phyloP scores from a whole-genome alignment of 2,888 invertebrate species.

The Diaprepes abbreviatus region DNA sequence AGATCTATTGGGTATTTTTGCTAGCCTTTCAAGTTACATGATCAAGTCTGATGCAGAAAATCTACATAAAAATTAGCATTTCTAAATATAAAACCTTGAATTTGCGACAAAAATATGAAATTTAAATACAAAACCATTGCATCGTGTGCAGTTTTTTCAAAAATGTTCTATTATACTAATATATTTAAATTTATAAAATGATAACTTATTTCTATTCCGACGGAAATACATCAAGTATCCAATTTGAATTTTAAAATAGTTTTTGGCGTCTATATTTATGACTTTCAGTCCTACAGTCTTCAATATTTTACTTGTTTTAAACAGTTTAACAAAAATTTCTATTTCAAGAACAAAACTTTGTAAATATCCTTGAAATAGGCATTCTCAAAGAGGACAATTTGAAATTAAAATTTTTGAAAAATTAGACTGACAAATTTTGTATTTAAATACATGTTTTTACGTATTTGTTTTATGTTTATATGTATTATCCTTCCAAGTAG shows the following conservation, averaged over 20 bases:
- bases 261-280: slow-evolving; percentile 7
- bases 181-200: slow-evolving; percentile 9
- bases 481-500: no score
- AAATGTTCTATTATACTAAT: slow-evolving; percentile 6
- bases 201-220: slow-evolving; percentile 25
- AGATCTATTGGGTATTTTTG: no score
- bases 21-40: background rate
- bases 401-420: slow-evolving; percentile 6
- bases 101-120: background rate
- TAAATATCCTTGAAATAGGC: background rate
- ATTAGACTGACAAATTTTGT: background rate
- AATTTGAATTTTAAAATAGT: slow-evolving; percentile 38
- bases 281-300: background rate
- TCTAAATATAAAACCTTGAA: background rate
- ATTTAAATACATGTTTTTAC: background rate
- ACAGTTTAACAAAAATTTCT: background rate
- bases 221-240: slow-evolving; percentile 17
- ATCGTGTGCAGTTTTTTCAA: slow-evolving; percentile 5
- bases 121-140: background rate
- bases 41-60: background rate
- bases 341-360: background rate
- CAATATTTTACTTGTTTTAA: background rate
- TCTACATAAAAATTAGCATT: slow-evolving; percentile 1
- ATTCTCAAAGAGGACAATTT: background rate
- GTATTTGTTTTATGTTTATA: background rate